Evolutionary conservation across 2,797 vertebrate species (phyloP).

Genomic region (Tapirus indicus): DNA sequence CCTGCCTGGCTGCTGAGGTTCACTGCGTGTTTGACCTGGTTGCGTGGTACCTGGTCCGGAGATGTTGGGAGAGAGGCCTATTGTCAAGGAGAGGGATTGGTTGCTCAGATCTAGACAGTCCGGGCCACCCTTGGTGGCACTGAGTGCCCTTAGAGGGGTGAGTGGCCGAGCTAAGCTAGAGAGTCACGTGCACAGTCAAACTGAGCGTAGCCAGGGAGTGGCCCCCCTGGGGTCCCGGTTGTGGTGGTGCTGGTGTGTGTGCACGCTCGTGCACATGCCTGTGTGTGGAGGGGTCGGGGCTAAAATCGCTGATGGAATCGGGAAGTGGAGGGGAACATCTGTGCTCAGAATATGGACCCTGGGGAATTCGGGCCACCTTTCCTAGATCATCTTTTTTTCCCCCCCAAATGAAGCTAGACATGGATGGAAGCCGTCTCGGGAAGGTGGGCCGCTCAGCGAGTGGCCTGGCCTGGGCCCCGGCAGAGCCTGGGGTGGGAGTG

Average conservation of each 20-base stretch:
- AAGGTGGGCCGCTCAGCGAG: background rate
- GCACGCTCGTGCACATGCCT: background rate
- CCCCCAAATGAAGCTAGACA: background rate
- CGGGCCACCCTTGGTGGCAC: background rate
- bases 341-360: background rate
- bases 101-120: background rate
- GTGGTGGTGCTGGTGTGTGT: background rate
- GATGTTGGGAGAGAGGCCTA: background rate
- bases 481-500: background rate
- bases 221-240: background rate
- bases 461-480: background rate
- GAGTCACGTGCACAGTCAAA: too few species aligned
- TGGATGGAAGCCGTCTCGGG: background rate
- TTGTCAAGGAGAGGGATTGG: background rate
- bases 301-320: background rate
- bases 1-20: background rate
- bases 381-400: too few species aligned
- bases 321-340: background rate
- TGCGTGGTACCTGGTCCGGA: background rate
- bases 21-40: background rate
- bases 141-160: background rate
- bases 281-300: background rate
- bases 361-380: background rate
- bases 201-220: background rate
- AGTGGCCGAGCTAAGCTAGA: background rate